Conservation (phyloP, 2,888 invertebrate species). For the Chrysolina oricalcia region DNA sequence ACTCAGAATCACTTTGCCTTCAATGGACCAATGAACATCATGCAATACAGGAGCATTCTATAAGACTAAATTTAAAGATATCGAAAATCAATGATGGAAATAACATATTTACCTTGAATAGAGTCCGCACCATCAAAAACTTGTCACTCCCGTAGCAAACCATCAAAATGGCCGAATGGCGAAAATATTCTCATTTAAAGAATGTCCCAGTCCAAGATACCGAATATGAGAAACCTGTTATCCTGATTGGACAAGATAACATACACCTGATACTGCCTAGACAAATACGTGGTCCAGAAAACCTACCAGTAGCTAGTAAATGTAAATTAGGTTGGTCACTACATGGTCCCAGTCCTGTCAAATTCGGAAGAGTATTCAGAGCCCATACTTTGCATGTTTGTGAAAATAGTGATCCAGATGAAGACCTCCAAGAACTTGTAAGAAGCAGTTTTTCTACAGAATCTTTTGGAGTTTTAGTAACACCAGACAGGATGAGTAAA, state of each 20-base stretch:
- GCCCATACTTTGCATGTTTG: no score
- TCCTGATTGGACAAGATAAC: no score
- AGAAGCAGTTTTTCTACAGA: not conserved
- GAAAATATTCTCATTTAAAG: slow-evolving; percentile 23
- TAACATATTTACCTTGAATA: no score
- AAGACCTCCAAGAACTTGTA: slow-evolving; percentile 11
- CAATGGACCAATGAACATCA: not conserved
- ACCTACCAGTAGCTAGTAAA: no score
- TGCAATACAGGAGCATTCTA: not conserved
- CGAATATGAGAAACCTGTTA: no score
- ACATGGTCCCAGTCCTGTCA: no score
- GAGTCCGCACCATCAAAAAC: not conserved
- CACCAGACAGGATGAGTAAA: not conserved
- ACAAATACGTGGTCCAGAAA: no score
- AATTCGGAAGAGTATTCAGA: no score
- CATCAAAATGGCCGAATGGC: not conserved
- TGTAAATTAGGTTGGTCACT: no score
- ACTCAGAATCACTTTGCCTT: slow-evolving; percentile 8
- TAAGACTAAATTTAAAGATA: slow-evolving; percentile 5
- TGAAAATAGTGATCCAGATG: slow-evolving; percentile 18
- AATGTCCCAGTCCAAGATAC: slow-evolving; percentile 1
- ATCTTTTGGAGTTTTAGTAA: not conserved
- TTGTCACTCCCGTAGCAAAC: slow-evolving; percentile 18
- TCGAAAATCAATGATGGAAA: slow-evolving; percentile 8
- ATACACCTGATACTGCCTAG: no score